phyloP scores from a whole-genome alignment of 2,113 vertebrate genomes.

The Aleadryas rufinucha region DNA sequence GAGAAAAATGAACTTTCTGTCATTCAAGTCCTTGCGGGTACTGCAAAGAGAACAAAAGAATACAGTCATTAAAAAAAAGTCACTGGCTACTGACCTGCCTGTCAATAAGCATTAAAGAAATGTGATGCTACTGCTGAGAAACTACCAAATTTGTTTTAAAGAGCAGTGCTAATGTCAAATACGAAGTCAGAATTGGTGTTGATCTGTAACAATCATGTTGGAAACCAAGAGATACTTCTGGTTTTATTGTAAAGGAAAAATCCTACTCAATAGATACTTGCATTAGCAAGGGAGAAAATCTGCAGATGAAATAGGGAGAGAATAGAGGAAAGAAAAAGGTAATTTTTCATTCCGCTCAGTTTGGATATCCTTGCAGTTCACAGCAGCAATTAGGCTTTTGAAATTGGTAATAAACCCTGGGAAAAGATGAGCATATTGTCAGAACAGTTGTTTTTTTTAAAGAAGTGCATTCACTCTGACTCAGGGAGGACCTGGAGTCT shows the following conservation, averaged over 20 bases:
- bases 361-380: not conserved
- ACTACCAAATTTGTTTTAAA: not conserved
- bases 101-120: constrained; percentile 46
- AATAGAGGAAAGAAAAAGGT: not conserved
- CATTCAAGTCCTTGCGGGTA: constrained; percentile 43
- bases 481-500: not conserved
- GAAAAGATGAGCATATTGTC: not conserved
- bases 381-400: not conserved
- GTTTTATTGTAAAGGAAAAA: not conserved
- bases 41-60: constrained; percentile 47
- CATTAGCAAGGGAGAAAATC: not conserved
- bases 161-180: not conserved
- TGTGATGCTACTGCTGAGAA: not conserved
- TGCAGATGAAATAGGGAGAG: not conserved
- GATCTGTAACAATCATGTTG: not conserved
- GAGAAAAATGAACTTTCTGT: constrained; percentile 62
- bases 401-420: not conserved
- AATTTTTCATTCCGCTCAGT: not conserved
- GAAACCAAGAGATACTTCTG: not conserved
- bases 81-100: constrained; percentile 35
- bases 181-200: not conserved
- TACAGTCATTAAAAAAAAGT: constrained; percentile 35
- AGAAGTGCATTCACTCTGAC: not conserved
- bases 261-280: not conserved
- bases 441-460: not conserved